Evolutionary conservation across 2,888 invertebrate species (phyloP).

Genomic region (Lagria hirta): DNA sequence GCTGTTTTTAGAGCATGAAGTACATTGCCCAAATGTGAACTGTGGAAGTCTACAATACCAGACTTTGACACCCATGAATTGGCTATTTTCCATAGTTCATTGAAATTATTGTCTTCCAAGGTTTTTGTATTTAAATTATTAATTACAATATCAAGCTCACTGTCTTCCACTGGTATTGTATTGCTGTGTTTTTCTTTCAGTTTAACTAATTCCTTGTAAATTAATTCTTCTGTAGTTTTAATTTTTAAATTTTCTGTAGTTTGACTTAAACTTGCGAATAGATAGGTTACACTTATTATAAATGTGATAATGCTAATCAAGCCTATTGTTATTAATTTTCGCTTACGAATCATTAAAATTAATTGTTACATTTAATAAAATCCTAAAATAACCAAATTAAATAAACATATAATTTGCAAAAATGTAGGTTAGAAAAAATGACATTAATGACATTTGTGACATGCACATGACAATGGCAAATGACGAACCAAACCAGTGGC

Average conservation of each 20-base stretch:
- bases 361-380: slow-evolving; percentile 1
- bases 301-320: slow-evolving; percentile 34
- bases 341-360: slow-evolving; percentile 41
- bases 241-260: slow-evolving; percentile 40
- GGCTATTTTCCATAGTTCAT: slow-evolving; percentile 47
- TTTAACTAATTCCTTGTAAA: slow-evolving; percentile 35
- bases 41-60: slow-evolving; percentile 48
- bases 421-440: too few relatives aligned
- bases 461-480: too few relatives aligned
- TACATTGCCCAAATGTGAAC: slow-evolving; percentile 62
- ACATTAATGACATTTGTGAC: too few relatives aligned
- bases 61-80: slow-evolving; percentile 51
- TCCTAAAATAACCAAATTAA: too few relatives aligned
- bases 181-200: slow-evolving; percentile 33
- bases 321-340: slow-evolving; percentile 38
- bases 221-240: slow-evolving; percentile 34
- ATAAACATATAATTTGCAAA: too few relatives aligned
- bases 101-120: slow-evolving; percentile 25
- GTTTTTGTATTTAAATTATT: slow-evolving; percentile 26
- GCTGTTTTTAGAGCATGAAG: slow-evolving; percentile 66
- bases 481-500: too few relatives aligned
- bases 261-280: slow-evolving; percentile 39
- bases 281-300: slow-evolving; percentile 36
- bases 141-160: slow-evolving; percentile 36
- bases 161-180: slow-evolving; percentile 25